These are phyloP conservation scores for Calyptommatus sinebrachiatus DNA, from an alignment of 2,113 vertebrate genomes.

Conservation along the genomic window DNA sequence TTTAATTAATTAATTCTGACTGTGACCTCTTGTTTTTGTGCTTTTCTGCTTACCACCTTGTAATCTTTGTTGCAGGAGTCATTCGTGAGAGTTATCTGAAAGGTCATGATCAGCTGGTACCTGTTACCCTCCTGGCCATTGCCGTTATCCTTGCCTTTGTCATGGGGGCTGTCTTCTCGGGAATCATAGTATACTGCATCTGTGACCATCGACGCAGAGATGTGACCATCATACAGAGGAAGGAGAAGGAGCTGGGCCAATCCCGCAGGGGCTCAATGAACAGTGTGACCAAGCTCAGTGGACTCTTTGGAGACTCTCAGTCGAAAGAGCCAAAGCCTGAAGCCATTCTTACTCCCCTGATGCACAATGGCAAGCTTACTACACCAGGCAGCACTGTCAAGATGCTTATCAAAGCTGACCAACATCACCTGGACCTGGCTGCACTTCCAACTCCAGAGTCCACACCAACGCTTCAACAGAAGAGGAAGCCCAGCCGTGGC, in stretches of 20 bases:
- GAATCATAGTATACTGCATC: slow-evolving; percentile 94
- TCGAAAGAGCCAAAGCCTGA: slow-evolving; percentile 93
- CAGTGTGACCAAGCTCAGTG: slow-evolving; percentile 94
- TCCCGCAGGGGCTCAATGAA: slow-evolving; percentile 93
- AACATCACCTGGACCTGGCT: slow-evolving; percentile 91
- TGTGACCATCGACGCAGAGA: slow-evolving; percentile 92
- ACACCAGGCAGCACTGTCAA: slow-evolving; percentile 82
- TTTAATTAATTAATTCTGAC: slow-evolving; percentile 13
- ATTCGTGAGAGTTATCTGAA: slow-evolving; percentile 97
- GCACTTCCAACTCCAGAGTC: slow-evolving; percentile 94
- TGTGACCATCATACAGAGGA: slow-evolving; percentile 79
- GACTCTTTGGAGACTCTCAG: slow-evolving; percentile 90
- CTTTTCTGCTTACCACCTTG: slow-evolving; percentile 44
- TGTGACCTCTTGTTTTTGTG: background rate
- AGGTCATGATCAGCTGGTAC: slow-evolving; percentile 93
- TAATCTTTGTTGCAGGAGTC: slow-evolving; percentile 86
- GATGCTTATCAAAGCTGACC: slow-evolving; percentile 94
- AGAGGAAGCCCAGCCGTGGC: slow-evolving; percentile 89
- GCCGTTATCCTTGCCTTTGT: slow-evolving; percentile 96
- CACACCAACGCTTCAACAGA: slow-evolving; percentile 92
- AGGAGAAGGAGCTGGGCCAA: slow-evolving; percentile 87
- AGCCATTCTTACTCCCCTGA: slow-evolving; percentile 91
- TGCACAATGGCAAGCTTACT: slow-evolving; percentile 91
- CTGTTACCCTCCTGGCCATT: slow-evolving; percentile 91
- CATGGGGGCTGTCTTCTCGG: slow-evolving; percentile 95